phyloP scores from a whole-genome alignment of 2,797 vertebrate species.

The Melanotaenia trifasciata region DNA sequence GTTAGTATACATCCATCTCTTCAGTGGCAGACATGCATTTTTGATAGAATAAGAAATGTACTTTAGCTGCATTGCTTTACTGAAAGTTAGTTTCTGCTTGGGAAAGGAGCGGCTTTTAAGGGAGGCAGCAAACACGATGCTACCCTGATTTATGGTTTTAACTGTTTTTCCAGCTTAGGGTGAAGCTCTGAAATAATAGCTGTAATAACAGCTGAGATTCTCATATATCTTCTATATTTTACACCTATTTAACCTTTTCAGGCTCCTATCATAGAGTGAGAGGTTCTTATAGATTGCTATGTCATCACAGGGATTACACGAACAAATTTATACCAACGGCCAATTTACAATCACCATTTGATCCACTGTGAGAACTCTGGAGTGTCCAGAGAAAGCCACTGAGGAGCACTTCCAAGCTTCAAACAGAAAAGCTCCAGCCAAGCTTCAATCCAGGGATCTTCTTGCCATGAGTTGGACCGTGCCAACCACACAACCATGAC shows the following conservation, averaged over 20 bases:
- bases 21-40: slow-evolving; percentile 45
- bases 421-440: neutral
- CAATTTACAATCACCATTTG: no score
- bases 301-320: no score
- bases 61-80: slow-evolving; percentile 20
- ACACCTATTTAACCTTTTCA: neutral
- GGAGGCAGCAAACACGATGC: neutral
- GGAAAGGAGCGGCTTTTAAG: neutral
- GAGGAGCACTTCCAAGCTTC: neutral
- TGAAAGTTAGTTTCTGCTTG: neutral
- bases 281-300: neutral
- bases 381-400: no score
- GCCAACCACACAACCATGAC: neutral
- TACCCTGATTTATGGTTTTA: neutral
- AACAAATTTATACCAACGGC: no score
- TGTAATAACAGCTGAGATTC: neutral
- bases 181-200: neutral
- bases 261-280: neutral
- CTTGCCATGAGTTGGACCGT: neutral
- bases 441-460: neutral
- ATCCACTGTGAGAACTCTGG: no score
- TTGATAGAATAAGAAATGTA: slow-evolving; percentile 42
- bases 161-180: neutral
- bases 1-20: slow-evolving; percentile 19
- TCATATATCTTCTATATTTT: neutral